Evolutionary conservation across 2,113 vertebrate genomes (phyloP).

Genomic region (Mugil cephalus): DNA sequence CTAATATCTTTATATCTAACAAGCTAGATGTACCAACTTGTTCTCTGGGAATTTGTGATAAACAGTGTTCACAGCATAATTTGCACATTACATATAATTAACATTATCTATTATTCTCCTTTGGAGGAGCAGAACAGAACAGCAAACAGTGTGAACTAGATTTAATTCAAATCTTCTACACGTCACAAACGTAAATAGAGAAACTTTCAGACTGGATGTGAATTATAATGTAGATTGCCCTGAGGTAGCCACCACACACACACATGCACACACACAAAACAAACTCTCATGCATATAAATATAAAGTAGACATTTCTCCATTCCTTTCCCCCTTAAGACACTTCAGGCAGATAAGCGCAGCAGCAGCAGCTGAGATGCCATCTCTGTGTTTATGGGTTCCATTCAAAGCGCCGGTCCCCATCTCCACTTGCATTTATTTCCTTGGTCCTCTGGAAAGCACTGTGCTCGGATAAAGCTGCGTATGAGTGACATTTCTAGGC

Average conservation of each 20-base stretch:
- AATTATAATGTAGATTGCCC: conserved; percentile 14
- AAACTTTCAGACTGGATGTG: background rate
- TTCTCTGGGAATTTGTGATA: background rate
- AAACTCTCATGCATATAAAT: conserved; percentile 26
- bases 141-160: background rate
- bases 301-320: conserved; percentile 18
- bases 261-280: background rate
- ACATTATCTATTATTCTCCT: background rate
- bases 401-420: conserved; percentile 23
- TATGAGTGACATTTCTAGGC: conserved; percentile 72
- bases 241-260: background rate
- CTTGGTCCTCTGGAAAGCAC: conserved; percentile 22
- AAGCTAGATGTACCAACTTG: background rate
- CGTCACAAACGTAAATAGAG: conserved; percentile 22
- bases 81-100: background rate
- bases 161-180: conserved; percentile 5
- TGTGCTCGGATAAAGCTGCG: conserved; percentile 28
- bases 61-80: background rate
- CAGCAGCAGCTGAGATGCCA: conserved; percentile 19
- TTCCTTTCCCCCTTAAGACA: conserved; percentile 13
- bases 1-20: too few relatives aligned
- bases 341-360: conserved; percentile 36
- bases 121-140: too few relatives aligned
- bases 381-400: conserved; percentile 47
- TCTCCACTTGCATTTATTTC: conserved; percentile 26